Base-by-base conservation (phyloP, 2,797 vertebrate genomes). In the Lophotriccus pileatus region DNA sequence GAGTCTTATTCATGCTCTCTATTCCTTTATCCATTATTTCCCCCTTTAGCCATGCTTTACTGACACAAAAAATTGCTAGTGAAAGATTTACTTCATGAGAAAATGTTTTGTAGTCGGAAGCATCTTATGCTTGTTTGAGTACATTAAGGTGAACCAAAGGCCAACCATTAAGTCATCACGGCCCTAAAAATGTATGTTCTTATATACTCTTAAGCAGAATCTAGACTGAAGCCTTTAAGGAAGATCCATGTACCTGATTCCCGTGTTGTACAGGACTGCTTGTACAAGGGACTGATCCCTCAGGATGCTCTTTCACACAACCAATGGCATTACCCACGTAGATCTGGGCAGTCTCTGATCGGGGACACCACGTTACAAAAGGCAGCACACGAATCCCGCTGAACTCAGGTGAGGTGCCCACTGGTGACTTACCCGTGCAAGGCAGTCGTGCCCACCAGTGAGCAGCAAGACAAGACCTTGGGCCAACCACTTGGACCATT, bases 351-450 rank as follows among this genome's bases (percentile, higher is more conserved):
- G 11, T 20, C 36, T 17, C 50, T 4, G 36, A 14, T 10, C 19
- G 44, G 49, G 25, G 47, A 50, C 28, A 41, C 13, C 56, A 44
- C 7, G 1, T 23, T 14, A 44, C 16, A 52, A 30, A 70, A 64
- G 30, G 6, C 0, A 2, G 27, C 14, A 10, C 23, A 37, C 0
- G 1, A 37, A 39, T 23, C 25, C 2, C 1, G 0, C 13, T 0
- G 0, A 66, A 12, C 25, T 58, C 6, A 0, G 25, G 10, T 9
- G 37, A 56, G 47, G 24, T 2, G 15, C 12, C 74, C 25, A 1
- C 4, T 10, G 2, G 56, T 18, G 49, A 75, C 32, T 53, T 5
- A 39, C 5, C 3, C 4, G 49, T 3, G 34, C 43, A 23, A 60
- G 82, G 82, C 68, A 89, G 56, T 24, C 0, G 0, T 11, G 36